phyloP scores from a whole-genome alignment of 2,888 invertebrate species.

The Oscheius sp. region DNA sequence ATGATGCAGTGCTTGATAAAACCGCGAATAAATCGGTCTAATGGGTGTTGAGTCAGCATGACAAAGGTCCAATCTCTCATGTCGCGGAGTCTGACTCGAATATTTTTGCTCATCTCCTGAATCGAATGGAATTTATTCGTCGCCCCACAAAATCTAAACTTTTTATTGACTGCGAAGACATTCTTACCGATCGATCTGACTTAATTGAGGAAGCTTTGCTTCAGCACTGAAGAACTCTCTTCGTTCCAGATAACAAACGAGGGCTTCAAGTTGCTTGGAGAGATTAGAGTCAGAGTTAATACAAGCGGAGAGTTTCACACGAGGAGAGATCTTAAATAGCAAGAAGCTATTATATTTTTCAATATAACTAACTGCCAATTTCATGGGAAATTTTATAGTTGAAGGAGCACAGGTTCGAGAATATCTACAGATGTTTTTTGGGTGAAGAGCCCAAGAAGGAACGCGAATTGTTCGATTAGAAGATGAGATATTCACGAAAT shows the following conservation, averaged over 20 bases:
- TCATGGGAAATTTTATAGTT: conserved; percentile 5
- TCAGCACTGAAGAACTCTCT: background rate
- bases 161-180: background rate
- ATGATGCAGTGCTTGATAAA: conserved; percentile 15
- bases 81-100: conserved; percentile 7
- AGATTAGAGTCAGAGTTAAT: conserved; percentile 8
- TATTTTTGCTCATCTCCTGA: conserved; percentile 15
- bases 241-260: conserved; percentile 16
- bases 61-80: conserved; percentile 12
- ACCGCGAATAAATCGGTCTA: conserved; percentile 10
- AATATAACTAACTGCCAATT: background rate
- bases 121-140: conserved; percentile 21
- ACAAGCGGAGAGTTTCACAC: background rate
- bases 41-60: background rate
- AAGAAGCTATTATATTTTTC: background rate
- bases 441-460: background rate
- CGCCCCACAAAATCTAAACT: conserved; percentile 9
- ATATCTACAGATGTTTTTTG: background rate
- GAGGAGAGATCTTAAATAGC: background rate
- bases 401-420: background rate
- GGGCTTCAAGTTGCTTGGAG: conserved; percentile 7
- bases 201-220: background rate
- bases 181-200: conserved; percentile 1
- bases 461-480: no score
- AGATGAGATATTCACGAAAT: background rate